phyloP scores from a whole-genome alignment of 92 coral and sea anemone species.

The Umimayanthus kanabou region DNA sequence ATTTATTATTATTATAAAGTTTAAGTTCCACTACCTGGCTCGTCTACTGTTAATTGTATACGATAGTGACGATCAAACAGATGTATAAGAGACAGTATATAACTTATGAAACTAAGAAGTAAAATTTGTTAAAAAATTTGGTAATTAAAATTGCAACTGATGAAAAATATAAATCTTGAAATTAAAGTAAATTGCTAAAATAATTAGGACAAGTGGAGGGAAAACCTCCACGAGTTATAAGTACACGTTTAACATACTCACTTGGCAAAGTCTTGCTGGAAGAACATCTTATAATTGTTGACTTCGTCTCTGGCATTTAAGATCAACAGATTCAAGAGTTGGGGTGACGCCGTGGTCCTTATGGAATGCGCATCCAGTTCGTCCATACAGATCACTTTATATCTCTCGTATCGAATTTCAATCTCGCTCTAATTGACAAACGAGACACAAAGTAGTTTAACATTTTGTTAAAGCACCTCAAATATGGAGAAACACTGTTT shows the following conservation, averaged over 20 bases:
- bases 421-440: constrained; percentile 68
- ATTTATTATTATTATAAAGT: too few species aligned
- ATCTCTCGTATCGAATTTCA: constrained; percentile 74
- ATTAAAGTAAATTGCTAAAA: too few species aligned
- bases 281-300: constrained; percentile 67
- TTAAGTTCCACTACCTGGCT: too few species aligned
- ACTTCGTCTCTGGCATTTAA: constrained; percentile 78
- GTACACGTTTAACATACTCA: constrained; percentile 34
- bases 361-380: constrained; percentile 61
- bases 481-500: background rate
- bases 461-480: background rate
- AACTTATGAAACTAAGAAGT: too few species aligned
- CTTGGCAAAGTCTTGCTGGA: constrained; percentile 74
- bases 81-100: too few species aligned
- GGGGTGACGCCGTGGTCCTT: constrained; percentile 59
- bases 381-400: constrained; percentile 71
- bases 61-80: too few species aligned
- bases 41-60: too few species aligned
- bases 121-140: too few species aligned
- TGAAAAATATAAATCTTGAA: too few species aligned
- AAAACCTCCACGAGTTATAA: background rate
- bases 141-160: too few species aligned
- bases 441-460: background rate
- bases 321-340: constrained; percentile 69
- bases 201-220: too few species aligned